Conservation (phyloP, 2,888 invertebrate species). For the Crocallis elinguaria region DNA sequence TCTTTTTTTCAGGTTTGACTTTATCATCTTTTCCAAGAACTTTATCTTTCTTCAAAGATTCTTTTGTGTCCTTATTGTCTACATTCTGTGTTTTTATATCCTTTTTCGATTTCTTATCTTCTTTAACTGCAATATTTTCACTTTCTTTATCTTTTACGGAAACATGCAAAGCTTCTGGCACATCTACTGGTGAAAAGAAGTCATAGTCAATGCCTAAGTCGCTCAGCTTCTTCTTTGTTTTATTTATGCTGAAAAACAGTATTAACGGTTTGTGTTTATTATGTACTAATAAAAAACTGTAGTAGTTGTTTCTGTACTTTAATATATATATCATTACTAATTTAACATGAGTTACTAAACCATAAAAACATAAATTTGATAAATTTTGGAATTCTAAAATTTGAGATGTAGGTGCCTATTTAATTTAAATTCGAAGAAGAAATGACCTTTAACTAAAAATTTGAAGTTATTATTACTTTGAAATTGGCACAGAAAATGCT, state of each 20-base stretch:
- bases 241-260: slow-evolving; percentile 61
- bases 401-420: too few species aligned
- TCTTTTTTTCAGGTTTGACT: slow-evolving; percentile 11
- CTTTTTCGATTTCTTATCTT: slow-evolving; percentile 36
- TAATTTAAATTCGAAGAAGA: too few species aligned
- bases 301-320: too few species aligned
- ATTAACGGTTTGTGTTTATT: not conserved
- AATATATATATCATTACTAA: too few species aligned
- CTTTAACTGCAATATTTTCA: slow-evolving; percentile 35
- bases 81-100: slow-evolving; percentile 13
- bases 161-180: slow-evolving; percentile 61
- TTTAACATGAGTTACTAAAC: too few species aligned
- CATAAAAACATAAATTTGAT: too few species aligned
- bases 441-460: too few species aligned
- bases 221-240: slow-evolving; percentile 74
- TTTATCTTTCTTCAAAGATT: slow-evolving; percentile 13
- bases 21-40: not conserved
- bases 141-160: slow-evolving; percentile 38
- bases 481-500: too few species aligned
- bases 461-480: too few species aligned
- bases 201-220: slow-evolving; percentile 81
- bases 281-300: not conserved
- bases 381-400: too few species aligned
- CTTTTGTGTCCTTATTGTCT: slow-evolving; percentile 18
- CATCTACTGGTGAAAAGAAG: slow-evolving; percentile 78